phyloP scores from a whole-genome alignment of 2,888 invertebrate species.

The Watsonalla binaria region DNA sequence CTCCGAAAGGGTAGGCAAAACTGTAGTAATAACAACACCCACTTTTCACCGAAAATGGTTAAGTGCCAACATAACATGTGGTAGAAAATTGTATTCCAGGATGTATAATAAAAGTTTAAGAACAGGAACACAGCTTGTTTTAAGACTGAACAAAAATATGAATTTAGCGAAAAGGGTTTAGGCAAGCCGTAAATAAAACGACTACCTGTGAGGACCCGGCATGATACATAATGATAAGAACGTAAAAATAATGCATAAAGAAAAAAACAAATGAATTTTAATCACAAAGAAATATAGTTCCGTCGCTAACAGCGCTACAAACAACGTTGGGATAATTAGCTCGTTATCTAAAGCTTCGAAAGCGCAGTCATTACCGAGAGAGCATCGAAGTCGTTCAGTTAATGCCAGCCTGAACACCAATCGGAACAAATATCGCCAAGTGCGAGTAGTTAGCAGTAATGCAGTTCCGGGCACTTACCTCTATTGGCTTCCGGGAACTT shows the following conservation, averaged over 20 bases:
- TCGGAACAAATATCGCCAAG: slow-evolving; percentile 55
- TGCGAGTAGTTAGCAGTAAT: slow-evolving; percentile 50
- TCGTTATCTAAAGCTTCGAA: slow-evolving; percentile 11
- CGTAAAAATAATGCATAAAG: neutral
- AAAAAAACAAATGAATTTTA: neutral
- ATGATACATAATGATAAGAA: no score
- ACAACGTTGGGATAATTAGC: slow-evolving; percentile 3
- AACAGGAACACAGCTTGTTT: no score
- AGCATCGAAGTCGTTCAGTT: slow-evolving; percentile 17
- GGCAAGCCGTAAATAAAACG: no score
- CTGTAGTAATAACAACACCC: no score
- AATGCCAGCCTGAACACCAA: slow-evolving; percentile 37
- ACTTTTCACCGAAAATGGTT: no score
- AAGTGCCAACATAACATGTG: no score
- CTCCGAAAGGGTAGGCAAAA: no score
- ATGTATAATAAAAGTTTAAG: no score
- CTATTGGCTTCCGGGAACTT: slow-evolving; percentile 23
- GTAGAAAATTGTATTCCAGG: no score
- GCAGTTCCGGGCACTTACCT: slow-evolving; percentile 44
- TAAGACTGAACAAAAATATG: no score
- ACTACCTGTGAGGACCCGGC: no score
- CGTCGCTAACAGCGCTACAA: neutral
- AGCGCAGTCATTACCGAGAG: slow-evolving; percentile 24
- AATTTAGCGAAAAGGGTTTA: no score
- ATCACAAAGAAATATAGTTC: neutral